Percentiles rank a stretch among this genome's conserved stretches.
Conservation (phyloP, 2,797 vertebrate species). For the Neomorphus geoffroyi region DNA sequence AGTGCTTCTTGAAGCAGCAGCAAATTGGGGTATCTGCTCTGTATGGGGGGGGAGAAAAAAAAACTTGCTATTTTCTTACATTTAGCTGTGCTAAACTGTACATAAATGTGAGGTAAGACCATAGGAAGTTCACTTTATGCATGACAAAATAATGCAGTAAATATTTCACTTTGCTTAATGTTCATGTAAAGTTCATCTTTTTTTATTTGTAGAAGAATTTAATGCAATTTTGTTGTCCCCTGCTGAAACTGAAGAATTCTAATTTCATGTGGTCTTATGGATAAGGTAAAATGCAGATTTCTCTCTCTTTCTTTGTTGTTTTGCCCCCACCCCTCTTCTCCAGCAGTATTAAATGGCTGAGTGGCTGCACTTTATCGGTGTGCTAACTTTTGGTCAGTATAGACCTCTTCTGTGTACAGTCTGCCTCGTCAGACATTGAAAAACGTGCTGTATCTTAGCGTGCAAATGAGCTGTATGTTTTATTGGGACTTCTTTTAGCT, state of each 20-base stretch:
- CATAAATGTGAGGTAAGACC: slow-evolving; percentile 80
- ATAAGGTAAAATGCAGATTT: slow-evolving; percentile 68
- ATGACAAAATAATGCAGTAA: slow-evolving; percentile 77
- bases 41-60: slow-evolving; percentile 32
- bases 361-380: slow-evolving; percentile 69
- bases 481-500: slow-evolving; percentile 59
- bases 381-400: slow-evolving; percentile 60
- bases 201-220: slow-evolving; percentile 76
- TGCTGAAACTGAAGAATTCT: slow-evolving; percentile 79
- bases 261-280: slow-evolving; percentile 70
- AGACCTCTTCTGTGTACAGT: slow-evolving; percentile 54
- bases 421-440: slow-evolving; percentile 36
- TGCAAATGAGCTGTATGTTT: slow-evolving; percentile 60
- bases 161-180: slow-evolving; percentile 76
- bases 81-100: slow-evolving; percentile 83
- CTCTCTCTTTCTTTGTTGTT: not conserved
- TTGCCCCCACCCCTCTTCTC: slow-evolving; percentile 21
- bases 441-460: slow-evolving; percentile 60
- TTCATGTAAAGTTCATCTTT: slow-evolving; percentile 78
- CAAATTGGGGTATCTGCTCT: slow-evolving; percentile 73
- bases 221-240: slow-evolving; percentile 78
- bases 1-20: slow-evolving; percentile 83
- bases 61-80: slow-evolving; percentile 84
- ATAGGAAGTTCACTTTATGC: slow-evolving; percentile 80
- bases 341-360: slow-evolving; percentile 70